Evolutionary conservation across 2,113 vertebrate genomes (phyloP).

Genomic region (Nicator chloris): DNA sequence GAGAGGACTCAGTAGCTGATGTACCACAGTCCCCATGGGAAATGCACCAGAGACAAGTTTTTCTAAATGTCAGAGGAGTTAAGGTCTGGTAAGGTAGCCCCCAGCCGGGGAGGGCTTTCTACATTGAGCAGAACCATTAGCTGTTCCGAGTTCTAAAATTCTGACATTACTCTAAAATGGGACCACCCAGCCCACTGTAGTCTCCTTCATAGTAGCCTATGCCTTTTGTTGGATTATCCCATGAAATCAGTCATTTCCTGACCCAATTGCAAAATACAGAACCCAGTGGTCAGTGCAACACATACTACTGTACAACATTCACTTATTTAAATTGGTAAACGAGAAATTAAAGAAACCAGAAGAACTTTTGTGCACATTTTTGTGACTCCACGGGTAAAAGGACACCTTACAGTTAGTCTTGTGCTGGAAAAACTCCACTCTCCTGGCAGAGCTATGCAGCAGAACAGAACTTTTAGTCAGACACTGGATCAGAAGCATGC

Average conservation of each 20-base stretch:
- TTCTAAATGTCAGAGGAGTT: background rate
- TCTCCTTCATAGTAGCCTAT: background rate
- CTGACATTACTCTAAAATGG: background rate
- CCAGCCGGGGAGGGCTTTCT: background rate
- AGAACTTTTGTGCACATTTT: background rate
- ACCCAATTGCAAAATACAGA: constrained; percentile 27
- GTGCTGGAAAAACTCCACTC: background rate
- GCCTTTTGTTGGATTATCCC: background rate
- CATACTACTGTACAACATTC: background rate
- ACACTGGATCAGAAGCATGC: background rate
- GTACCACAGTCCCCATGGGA: rapidly evolving
- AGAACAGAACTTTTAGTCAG: background rate
- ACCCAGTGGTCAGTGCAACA: background rate
- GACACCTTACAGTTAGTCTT: background rate
- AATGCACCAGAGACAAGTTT: background rate
- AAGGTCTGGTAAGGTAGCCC: rapidly evolving
- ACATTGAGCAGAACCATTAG: background rate
- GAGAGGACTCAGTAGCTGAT: background rate
- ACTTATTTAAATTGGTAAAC: constrained; percentile 12
- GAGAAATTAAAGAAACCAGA: background rate
- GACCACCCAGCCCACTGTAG: background rate
- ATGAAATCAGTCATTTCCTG: background rate
- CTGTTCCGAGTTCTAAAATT: background rate
- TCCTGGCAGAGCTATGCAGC: background rate
- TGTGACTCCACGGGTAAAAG: background rate